These are phyloP conservation scores for Paratilapia polleni DNA, from an alignment of 2,113 vertebrate species.

Conservation along the genomic window DNA sequence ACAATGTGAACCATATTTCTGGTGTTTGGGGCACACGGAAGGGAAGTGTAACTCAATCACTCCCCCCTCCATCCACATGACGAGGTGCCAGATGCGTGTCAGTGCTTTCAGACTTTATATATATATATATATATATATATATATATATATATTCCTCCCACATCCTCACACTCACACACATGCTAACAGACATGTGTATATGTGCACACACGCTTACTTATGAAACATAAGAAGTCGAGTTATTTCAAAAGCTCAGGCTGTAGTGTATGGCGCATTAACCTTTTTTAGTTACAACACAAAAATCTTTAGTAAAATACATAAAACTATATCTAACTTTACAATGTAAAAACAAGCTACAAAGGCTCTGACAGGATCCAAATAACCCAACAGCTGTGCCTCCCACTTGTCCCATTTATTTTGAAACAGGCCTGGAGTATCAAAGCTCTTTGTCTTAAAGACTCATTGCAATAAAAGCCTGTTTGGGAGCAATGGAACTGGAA, in stretches of 20 bases:
- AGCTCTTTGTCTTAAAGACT: conserved; percentile 69
- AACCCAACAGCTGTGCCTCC: conserved; percentile 66
- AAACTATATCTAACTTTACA: conserved; percentile 25
- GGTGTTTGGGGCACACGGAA: conserved; percentile 68
- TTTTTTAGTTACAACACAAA: conserved; percentile 21
- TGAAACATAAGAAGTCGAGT: conserved; percentile 54
- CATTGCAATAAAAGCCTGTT: conserved; percentile 66
- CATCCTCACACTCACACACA: conserved; percentile 40
- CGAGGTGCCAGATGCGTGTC: conserved; percentile 79
- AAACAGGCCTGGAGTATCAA: conserved; percentile 62
- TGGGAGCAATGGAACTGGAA: conserved; percentile 59
- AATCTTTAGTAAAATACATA: conserved; percentile 25
- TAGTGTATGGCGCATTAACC: background rate
- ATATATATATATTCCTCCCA: conserved; percentile 51
- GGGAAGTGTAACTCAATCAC: conserved; percentile 79
- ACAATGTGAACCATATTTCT: conserved; percentile 79
- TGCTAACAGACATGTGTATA: conserved; percentile 35
- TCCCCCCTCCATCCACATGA: conserved; percentile 65
- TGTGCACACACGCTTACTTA: conserved; percentile 31
- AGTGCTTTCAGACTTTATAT: conserved; percentile 74
- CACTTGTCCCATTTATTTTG: conserved; percentile 62
- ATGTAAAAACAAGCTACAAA: conserved; percentile 49
- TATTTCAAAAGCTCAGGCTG: conserved; percentile 42
- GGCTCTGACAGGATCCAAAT: conserved; percentile 41
- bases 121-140: conserved; percentile 17